Conservation (phyloP, 2,113 vertebrate species). For the Neomonachus schauinslandi region DNA sequence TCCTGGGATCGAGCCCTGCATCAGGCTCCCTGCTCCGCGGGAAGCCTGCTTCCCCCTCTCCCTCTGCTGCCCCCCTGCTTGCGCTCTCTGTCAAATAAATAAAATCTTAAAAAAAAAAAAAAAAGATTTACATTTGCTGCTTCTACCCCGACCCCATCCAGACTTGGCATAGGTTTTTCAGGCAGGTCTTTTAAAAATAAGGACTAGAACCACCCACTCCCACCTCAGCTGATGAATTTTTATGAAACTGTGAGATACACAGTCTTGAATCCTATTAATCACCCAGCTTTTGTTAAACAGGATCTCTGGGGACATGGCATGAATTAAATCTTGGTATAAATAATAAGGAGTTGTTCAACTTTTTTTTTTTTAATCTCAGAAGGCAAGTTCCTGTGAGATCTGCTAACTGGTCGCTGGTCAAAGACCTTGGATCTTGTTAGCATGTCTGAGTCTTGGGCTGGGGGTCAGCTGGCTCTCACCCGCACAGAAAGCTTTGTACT, state of each 20-base stretch:
- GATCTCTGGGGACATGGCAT: not conserved
- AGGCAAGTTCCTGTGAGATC: not conserved
- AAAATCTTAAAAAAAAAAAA: no score
- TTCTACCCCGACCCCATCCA: not conserved
- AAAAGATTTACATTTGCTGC: not conserved
- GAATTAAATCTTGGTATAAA: slow-evolving; percentile 38
- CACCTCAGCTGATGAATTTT: not conserved
- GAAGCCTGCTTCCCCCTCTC: not conserved
- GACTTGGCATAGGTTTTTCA: not conserved
- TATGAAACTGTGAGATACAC: slow-evolving; percentile 3
- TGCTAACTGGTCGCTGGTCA: not conserved
- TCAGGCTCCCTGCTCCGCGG: not conserved
- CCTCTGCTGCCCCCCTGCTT: no score
- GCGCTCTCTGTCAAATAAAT: not conserved
- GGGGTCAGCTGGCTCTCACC: not conserved
- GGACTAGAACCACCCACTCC: not conserved
- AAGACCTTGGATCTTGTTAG: not conserved
- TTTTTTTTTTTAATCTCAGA: not conserved
- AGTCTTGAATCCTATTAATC: not conserved
- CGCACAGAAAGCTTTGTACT: not conserved
- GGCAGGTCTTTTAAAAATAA: not conserved
- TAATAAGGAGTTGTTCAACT: not conserved
- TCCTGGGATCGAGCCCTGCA: not conserved
- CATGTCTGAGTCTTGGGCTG: not conserved
- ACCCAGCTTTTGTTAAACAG: slow-evolving; percentile 8